Base-by-base conservation (phyloP, 2,888 invertebrate genomes). In the Agrotis ipsilon region DNA sequence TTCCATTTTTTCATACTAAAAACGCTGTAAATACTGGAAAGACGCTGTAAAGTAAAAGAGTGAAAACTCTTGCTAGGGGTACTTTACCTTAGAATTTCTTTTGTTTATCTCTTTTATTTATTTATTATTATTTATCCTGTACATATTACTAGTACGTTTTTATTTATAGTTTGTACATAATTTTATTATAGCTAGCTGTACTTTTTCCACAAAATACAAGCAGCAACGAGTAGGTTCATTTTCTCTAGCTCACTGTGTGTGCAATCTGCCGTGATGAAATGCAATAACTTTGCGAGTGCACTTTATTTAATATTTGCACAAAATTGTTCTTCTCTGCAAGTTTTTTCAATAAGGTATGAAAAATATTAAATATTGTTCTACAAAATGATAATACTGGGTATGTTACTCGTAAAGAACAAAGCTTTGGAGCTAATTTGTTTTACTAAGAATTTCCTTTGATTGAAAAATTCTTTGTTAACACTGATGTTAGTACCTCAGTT, bases 151-250 rank as follows among this genome's bases (percentile, higher is more conserved):
- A n/a, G n/a, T n/a, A n/a, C n/a, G n/a, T n/a, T n/a, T n/a, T n/a
- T n/a, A n/a, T n/a, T n/a, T n/a, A n/a, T n/a, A n/a, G n/a, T n/a
- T n/a, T n/a, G n/a, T n/a, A n/a, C n/a, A n/a, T n/a, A n/a, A n/a
- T n/a, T n/a, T n/a, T n/a, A n/a, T n/a, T n/a, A n/a, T n/a, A n/a
- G n/a, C 7, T 4, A 54, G 27, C 18, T 18, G 16, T 9, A 39
- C 0, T 14, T 69, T 19, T 46, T 2, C 13, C 1, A 5, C 7
- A 24, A 71, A 63, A 55, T 48, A 43, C 16, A 18, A 13, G n/a
- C 11, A 49, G 14, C n/a, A 73, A 24, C 19, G 32, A 72, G 51
- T 74, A 19, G 19, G 1, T 46, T 57, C 13, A 65, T 74, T 65
- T 43, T 24, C 32, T 24, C 32, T 18, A 49, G 49, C 49, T 24